phyloP scores from a whole-genome alignment of 92 coral and sea anemone species.

The Anthopleura xanthogrammica region DNA sequence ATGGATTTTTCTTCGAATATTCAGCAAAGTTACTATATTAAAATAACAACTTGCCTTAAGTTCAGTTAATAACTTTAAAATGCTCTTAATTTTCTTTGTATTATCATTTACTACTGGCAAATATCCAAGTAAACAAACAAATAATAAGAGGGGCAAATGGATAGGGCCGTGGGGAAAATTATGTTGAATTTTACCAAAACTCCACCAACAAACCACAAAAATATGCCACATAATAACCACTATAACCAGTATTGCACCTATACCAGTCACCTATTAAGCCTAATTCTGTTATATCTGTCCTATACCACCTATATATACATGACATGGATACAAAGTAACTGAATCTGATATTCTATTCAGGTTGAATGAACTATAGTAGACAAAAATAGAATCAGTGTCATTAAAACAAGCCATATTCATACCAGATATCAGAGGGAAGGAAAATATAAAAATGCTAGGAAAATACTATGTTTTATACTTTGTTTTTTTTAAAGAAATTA shows the following conservation, averaged over 20 bases:
- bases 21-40: background rate
- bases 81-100: background rate
- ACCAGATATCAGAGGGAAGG: too few species aligned
- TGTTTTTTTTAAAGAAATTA: too few species aligned
- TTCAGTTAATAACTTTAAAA: background rate
- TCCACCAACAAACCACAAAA: conserved; percentile 4
- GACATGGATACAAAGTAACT: background rate
- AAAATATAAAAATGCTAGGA: too few species aligned
- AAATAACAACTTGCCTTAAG: background rate
- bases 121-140: background rate
- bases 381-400: too few species aligned
- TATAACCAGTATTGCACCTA: background rate
- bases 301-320: background rate
- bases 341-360: background rate
- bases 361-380: background rate
- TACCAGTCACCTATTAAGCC: background rate
- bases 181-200: background rate
- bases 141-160: background rate
- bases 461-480: too few species aligned
- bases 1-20: too few species aligned
- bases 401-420: too few species aligned
- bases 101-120: background rate
- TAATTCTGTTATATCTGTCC: background rate
- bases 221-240: background rate
- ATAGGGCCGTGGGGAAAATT: background rate